These are phyloP conservation scores for Campoplex capitator DNA, from an alignment of 2,888 invertebrate species.

Conservation along the genomic window DNA sequence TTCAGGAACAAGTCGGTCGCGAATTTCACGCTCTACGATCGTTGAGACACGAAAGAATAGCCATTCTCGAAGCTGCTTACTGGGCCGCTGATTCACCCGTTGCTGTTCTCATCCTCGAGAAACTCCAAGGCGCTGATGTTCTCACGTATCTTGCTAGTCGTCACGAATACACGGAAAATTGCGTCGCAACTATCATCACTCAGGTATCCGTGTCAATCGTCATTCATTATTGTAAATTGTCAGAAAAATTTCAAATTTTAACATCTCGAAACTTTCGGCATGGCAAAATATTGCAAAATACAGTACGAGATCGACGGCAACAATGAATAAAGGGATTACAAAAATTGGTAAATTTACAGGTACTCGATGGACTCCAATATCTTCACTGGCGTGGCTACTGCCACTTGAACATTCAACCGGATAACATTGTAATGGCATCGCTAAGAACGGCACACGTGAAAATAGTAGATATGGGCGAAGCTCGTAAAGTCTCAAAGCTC, in stretches of 20 bases:
- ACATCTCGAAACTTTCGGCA: no score
- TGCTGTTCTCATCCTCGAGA: constrained; percentile 91
- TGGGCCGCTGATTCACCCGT: constrained; percentile 89
- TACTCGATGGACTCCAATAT: constrained; percentile 96
- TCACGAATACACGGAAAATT: constrained; percentile 97
- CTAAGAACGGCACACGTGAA: constrained; percentile 94
- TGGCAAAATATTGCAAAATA: not conserved
- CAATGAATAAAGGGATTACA: no score
- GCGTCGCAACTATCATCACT: constrained; percentile 93
- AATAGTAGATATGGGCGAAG: constrained; percentile 96
- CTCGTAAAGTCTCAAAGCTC: constrained; percentile 92
- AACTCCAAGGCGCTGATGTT: constrained; percentile 96
- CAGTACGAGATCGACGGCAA: no score
- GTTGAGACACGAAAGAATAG: constrained; percentile 95
- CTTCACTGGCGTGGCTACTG: constrained; percentile 97
- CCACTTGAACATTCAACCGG: constrained; percentile 96
- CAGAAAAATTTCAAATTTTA: no score
- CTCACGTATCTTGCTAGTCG: constrained; percentile 94
- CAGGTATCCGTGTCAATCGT: constrained; percentile 85
- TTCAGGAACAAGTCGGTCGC: constrained; percentile 87
- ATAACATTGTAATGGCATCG: constrained; percentile 96
- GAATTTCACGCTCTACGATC: constrained; percentile 94
- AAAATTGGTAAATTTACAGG: constrained; percentile 62
- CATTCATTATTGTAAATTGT: no score
- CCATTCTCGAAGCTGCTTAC: constrained; percentile 90